Evolutionary conservation across 2,113 vertebrate species (phyloP), one percentile per base, ranked within the genome.

Genomic region (Hydropotes inermis): DNA sequence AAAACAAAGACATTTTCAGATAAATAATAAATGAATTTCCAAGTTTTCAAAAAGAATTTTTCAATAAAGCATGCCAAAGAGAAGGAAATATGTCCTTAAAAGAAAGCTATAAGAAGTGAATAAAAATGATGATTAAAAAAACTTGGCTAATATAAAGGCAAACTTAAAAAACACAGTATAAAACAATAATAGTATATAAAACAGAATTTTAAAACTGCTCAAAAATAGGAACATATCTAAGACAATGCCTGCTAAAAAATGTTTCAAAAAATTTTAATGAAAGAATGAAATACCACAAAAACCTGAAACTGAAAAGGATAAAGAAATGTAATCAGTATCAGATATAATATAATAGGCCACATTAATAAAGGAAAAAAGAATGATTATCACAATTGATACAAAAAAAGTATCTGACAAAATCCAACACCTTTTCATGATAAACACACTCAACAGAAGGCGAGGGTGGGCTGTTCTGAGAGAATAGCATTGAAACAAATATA

Each of bases 1-100:
- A 94, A 83, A 89, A 57, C 15, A 47, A 87, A 78, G 30, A 70
- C 30, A 89, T 94, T 94, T 94, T 70, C 86, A 88, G 57, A 82
- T 81, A 94, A 79, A 64, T 25, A 67, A 67, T 50, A 60, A 91
- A 61, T 52, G 33, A 67, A 25, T 87, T 52, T 93, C 58, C 55
- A 78, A 50, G 25, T 45, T 87, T 93, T 60, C 33, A 33, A 76
- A 60, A 78, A 78, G 23, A 82, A 94, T 36, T 89, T 89, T 21
- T 82, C 39, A 82, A 45, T 45, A 25, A n/a, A 82, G 36, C 50
- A 64, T 76, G 23, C 7, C 76, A 57, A 57, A 94, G 47, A 94
- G 43, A 36, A 70, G 27, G 36, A 52, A 88, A 67, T 70, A 36
- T 70, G 12, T 82, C 47, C 60, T 55, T 33, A 57, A 67, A 89